phyloP scores from a whole-genome alignment of 2,113 vertebrate species.

The Rhynchomys soricoides region DNA sequence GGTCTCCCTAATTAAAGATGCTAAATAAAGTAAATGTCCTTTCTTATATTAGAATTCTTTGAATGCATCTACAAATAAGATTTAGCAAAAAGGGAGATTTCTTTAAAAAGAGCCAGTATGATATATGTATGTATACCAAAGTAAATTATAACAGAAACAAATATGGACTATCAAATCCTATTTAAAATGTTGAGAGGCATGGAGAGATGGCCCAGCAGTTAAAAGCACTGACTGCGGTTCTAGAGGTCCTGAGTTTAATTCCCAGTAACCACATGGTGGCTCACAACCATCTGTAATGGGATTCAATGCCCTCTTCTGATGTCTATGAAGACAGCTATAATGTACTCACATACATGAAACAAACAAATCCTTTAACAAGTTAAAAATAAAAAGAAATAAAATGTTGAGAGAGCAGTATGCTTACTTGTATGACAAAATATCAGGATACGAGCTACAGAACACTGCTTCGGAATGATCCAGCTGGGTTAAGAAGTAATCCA shows the following conservation, averaged over 20 bases:
- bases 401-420: background rate
- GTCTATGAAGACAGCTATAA: no score
- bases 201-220: no score
- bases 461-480: background rate
- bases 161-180: background rate
- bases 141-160: constrained; percentile 26
- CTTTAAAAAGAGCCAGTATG: background rate
- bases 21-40: constrained; percentile 31
- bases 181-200: background rate
- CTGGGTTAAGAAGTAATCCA: background rate
- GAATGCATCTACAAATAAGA: background rate
- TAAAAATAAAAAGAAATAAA: background rate
- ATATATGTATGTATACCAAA: background rate
- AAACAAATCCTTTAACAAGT: no score
- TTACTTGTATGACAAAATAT: background rate
- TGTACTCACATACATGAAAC: no score
- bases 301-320: no score
- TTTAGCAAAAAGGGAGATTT: background rate
- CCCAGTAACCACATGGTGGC: no score
- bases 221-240: no score
- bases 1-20: background rate
- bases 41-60: constrained; percentile 46
- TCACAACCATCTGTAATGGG: no score
- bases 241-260: no score
- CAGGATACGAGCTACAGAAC: background rate